Conservation (phyloP, 92 coral and sea anemone genomes). For the Phenganax marumi region DNA sequence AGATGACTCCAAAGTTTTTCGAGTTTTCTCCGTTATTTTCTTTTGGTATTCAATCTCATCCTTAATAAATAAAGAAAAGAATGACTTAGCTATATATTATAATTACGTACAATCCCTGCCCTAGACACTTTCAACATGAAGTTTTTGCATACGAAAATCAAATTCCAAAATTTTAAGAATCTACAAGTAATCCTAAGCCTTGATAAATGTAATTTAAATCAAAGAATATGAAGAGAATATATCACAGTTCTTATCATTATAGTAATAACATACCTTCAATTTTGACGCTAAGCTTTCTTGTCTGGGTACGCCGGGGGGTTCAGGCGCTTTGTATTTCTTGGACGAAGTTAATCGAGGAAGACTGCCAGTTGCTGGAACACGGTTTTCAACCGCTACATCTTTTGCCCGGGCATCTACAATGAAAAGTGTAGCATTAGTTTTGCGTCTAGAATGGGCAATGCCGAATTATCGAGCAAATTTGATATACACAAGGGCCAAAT, state of each 20-base stretch:
- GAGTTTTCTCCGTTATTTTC: constrained; percentile 51
- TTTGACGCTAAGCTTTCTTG: constrained; percentile 33
- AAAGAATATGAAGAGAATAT: not conserved
- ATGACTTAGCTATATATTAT: no score
- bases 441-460: not conserved
- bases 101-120: no score
- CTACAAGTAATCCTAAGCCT: no score
- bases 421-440: not conserved
- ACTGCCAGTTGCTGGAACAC: not conserved
- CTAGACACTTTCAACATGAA: not conserved
- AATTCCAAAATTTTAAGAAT: no score
- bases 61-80: constrained; percentile 29
- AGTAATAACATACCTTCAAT: constrained; percentile 40
- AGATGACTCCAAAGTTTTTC: constrained; percentile 51
- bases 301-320: not conserved
- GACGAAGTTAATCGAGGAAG: constrained; percentile 24
- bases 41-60: constrained; percentile 63
- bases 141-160: not conserved
- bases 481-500: not conserved
- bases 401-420: not conserved
- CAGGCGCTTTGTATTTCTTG: constrained; percentile 30
- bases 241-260: no score
- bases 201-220: not conserved
- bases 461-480: no score
- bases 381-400: not conserved